Evolutionary conservation across 2,888 invertebrate species (phyloP), one percentile per base, ranked within the genome.

Genomic region (Mythimna loreyi): DNA sequence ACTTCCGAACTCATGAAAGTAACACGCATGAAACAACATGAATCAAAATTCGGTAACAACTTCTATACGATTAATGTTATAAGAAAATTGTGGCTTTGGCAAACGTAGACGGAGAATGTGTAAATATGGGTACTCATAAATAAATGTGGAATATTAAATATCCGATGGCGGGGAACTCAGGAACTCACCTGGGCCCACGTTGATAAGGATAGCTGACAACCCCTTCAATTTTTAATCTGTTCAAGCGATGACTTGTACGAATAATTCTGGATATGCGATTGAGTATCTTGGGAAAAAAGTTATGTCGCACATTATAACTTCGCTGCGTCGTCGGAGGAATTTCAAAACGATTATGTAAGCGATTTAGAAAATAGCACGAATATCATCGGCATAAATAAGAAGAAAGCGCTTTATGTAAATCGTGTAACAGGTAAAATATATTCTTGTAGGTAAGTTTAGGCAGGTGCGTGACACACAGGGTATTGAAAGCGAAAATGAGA

Each of bases 401-500:
- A 67, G 71, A 70, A 70, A 72, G 68, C 67, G 82, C 63, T 77
- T 82, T 80, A 83, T 82, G 84, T 73, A 83, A 83, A 83, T 83
- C 67, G 58, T 60, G 69, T 72, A 72, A 69, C 69, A 67, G 76
- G 65, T 82, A 75, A 75, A 72, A 72, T 75, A 82, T 77, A 82
- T 80, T 80, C 77, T 79, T 75, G 69, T 80, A 80, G 67, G 71
- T 74, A 76, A 88, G 84, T 87, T 87, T 84, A 85, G 88, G 81
- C 85, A 85, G 84, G 82, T 83, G 75, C 78, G 85, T 85, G 85
- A 83, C 82, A 82, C 77, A 84, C 78, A 84, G 83, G 82, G 86
- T 88, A 91, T 88, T 87, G 91, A 92, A 90, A 91, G 91, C 91
- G 92, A 92, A 92, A 89, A 91, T 90, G 89, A 90, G 87, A 89